Evolutionary conservation across 2,797 vertebrate species (phyloP), one percentile per base, ranked within the genome.

Genomic region (Basileuterus tristriatus): DNA sequence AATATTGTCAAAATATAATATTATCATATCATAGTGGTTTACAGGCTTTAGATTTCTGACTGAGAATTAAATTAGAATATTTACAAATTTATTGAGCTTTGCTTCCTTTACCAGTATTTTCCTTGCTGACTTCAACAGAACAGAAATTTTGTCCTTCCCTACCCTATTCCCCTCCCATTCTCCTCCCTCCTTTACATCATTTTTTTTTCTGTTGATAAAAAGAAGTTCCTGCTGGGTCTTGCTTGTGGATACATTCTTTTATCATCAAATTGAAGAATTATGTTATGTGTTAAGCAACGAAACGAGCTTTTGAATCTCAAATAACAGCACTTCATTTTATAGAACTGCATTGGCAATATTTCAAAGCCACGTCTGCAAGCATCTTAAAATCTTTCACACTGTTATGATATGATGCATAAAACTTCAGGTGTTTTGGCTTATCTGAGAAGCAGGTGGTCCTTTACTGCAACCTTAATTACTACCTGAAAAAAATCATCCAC

Each of bases 391-490:
- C 8, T 70, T 85, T 75, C 56, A 67, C 15, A 26, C 6, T 68
- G 12, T 5, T 90, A 14, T 26, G 14, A 83, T 69, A 26, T 39
- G 43, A 11, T 65, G 21, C 56, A 59, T 50, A 72, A 76, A 91
- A 36, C 6, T 16, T 53, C 9, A 1, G 64, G 17, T 65, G 16
- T 41, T 90, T 80, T 79, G 14, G 24, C 55, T 34, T 69, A 37
- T 69, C 20, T 50, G 55, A 76, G 59, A 79, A 76, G 78, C 67
- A 89, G 59, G 70, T 76, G 55, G 37, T 63, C 18, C 37, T 74
- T 93, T 84, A 84, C 32, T 75, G 44, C 32, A 71, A 21, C 12
- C 19, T 44, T 91, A 85, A 79, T 88, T 94, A 47, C 14, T 62
- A 32, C 21, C 27, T 62, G 46, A 60, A 93, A 95, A 95, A 85